Conservation (phyloP, 2,797 vertebrate species). For the Phrynocephalus guinanensis region DNA sequence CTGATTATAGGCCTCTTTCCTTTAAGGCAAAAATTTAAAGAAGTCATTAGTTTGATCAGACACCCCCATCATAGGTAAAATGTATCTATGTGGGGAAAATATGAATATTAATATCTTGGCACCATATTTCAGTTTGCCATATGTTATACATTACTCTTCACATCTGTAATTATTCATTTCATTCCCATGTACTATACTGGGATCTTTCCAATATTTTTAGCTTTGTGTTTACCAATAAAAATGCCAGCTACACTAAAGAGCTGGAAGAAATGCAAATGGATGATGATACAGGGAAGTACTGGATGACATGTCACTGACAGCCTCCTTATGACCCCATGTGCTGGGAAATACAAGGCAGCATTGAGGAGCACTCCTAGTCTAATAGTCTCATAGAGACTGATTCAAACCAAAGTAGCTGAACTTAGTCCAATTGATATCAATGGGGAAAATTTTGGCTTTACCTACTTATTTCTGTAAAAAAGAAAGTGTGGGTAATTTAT, state of each 20-base stretch:
- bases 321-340: neutral
- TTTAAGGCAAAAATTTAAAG: constrained; percentile 33
- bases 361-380: neutral
- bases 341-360: neutral
- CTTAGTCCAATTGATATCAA: neutral
- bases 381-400: neutral
- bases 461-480: neutral
- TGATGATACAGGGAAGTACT: neutral
- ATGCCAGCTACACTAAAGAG: neutral
- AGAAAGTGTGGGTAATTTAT: neutral
- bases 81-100: neutral
- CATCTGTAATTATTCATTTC: neutral
- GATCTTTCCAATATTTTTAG: neutral
- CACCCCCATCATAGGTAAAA: neutral
- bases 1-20: neutral
- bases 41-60: neutral
- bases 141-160: fast-evolving
- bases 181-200: neutral
- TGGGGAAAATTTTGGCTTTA: neutral
- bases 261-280: neutral
- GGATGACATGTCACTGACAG: neutral
- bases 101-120: neutral
- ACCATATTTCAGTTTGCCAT: neutral
- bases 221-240: neutral
- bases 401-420: neutral